Conservation (phyloP, 2,113 vertebrate genomes). For the Montifringilla adamsi region DNA sequence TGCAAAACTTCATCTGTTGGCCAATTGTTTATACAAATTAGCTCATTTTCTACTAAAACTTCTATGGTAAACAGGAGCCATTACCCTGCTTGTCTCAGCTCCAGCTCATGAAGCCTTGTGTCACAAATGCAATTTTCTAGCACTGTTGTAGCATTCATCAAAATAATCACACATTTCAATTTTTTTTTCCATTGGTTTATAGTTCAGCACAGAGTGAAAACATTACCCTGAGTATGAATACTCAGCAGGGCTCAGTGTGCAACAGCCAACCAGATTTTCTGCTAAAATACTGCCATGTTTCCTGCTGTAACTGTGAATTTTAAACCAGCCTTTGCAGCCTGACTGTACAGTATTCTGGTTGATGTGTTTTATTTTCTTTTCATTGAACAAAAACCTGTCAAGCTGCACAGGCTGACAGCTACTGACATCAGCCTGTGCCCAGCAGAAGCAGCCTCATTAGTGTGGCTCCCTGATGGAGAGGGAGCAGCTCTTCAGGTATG, state of each 20-base stretch:
- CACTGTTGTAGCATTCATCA: not conserved
- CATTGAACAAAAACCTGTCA: not conserved
- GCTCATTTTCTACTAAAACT: not conserved
- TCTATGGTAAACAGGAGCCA: not conserved
- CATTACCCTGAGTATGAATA: not conserved
- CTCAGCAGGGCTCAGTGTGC: not conserved
- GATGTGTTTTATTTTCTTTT: not conserved
- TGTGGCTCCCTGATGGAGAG: not conserved
- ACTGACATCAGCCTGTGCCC: not conserved
- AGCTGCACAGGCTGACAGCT: not conserved
- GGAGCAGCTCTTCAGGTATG: not conserved
- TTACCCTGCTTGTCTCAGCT: not conserved
- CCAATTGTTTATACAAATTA: not conserved
- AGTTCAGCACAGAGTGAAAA: not conserved
- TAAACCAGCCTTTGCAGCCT: not conserved
- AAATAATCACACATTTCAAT: not conserved
- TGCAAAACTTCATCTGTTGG: not conserved
- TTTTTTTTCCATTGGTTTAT: not conserved
- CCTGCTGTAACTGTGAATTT: not conserved
- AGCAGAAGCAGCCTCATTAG: conserved; percentile 20
- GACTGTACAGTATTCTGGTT: not conserved
- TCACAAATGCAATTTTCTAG: not conserved
- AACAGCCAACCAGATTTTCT: not conserved
- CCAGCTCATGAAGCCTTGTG: not conserved
- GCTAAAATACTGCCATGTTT: not conserved